These are phyloP conservation scores for Parauchenoglanis punctatus DNA, from an alignment of 2,797 vertebrate species.

Conservation along the genomic window DNA sequence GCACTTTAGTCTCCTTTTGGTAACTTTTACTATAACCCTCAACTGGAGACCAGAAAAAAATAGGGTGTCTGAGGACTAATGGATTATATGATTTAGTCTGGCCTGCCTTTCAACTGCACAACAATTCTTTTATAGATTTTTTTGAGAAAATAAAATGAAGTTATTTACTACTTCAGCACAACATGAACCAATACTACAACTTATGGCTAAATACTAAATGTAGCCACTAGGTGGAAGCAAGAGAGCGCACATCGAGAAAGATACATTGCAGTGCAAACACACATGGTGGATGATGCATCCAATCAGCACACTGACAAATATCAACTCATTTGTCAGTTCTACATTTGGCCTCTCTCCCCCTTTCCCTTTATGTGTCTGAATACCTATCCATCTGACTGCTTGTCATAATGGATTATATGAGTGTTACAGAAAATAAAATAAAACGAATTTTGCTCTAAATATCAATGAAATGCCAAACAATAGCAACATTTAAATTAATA, in stretches of 20 bases:
- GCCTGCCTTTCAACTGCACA: not conserved
- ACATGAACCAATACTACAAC: not conserved
- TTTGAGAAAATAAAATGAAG: not conserved
- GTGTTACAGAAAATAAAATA: not conserved
- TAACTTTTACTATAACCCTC: not conserved
- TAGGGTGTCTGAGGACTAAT: not conserved
- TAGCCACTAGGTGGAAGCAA: slow-evolving; percentile 80
- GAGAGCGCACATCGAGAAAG: slow-evolving; percentile 57
- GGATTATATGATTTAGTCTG: not conserved
- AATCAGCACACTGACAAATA: not conserved
- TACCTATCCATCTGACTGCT: not conserved
- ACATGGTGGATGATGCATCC: not conserved
- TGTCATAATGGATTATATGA: not conserved
- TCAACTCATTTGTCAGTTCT: not conserved
- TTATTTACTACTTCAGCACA: not conserved
- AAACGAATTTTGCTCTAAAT: not conserved
- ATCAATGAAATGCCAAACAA: not conserved
- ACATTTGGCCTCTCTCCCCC: not conserved
- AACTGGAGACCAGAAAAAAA: no score
- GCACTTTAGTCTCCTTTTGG: not conserved
- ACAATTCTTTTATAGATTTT: not conserved
- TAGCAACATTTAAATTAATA: not conserved
- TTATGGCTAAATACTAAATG: slow-evolving; percentile 8
- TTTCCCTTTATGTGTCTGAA: not conserved
- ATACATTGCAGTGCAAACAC: no score